Evolutionary conservation across 2,113 vertebrate genomes (phyloP), one percentile per base, ranked within the genome.

Genomic region (Dunckerocampus dactyliophorus): DNA sequence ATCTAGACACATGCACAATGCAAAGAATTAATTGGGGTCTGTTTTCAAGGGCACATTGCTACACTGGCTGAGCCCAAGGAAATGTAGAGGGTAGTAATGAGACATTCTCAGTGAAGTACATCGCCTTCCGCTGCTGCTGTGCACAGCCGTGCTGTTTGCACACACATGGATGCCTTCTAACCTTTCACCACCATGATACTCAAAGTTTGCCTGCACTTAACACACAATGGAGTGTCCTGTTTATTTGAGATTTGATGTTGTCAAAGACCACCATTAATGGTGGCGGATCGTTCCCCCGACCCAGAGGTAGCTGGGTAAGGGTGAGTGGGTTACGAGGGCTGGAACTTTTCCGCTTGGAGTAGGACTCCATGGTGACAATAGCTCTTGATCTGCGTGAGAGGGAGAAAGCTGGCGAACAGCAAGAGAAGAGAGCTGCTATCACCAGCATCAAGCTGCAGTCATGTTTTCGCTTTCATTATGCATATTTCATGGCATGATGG

Each of bases 261-360:
- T 89, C 73, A 86, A 85, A 89, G 78, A 79, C 80, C 82, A 75
- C 82, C 80, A 85, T 87, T 86, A 88, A 84, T 79, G 72, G 71
- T 66, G 56, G 58, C 71, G 73, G 72, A 72, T 80, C 28, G 1
- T 75, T 83, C 71, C 71, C 72, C 37, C 47, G 75, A 86, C 74
- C 84, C 69, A 51, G 62, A 37, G 50, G 56, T 68, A 72, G 81
- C 75, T 79, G 63, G 76, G 21, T 65, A 70, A 65, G 72, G 66
- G 72, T 63, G 63, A 53, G 45, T 13, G 45, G 81, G 76, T 82
- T 82, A 67, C 43, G 4, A 82, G 72, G 63, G 51, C 68, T 71
- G 59, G 20, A 67, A 76, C 64, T 74, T 39, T 69, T 71, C 65
- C 46, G 48, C 69, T 13, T 39, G n/a, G n/a, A 82, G 80, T 59